Percentiles rank a stretch among this genome's conserved stretches.
phyloP scores from a whole-genome alignment of 2,797 vertebrate genomes.

The Stomatorhinus walkeri region DNA sequence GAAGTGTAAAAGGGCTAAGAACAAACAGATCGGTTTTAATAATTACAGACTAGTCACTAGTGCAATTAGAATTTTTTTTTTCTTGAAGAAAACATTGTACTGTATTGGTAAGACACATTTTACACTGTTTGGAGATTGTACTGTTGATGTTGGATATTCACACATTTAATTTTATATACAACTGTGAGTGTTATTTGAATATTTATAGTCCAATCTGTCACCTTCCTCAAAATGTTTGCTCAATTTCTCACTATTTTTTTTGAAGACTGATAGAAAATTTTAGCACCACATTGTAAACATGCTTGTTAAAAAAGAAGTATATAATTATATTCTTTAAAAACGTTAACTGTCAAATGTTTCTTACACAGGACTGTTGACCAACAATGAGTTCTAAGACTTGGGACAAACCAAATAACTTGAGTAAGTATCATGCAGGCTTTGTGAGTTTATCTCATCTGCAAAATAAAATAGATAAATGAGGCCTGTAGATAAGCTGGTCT shows the following conservation, averaged over 20 bases:
- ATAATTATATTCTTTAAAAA: not conserved
- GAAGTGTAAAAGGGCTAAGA: fast-evolving
- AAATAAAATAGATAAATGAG: not conserved
- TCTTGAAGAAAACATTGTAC: not conserved
- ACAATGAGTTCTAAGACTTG: not conserved
- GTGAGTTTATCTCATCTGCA: not conserved
- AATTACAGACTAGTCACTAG: not conserved
- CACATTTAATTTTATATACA: not conserved
- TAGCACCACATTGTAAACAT: not conserved
- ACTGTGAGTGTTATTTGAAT: not conserved
- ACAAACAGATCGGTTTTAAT: not conserved
- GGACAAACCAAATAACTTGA: not conserved
- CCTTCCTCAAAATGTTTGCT: not conserved
- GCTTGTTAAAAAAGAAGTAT: not conserved
- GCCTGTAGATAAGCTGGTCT: not conserved
- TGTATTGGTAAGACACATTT: not conserved
- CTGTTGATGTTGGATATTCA: not conserved
- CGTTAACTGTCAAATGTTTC: not conserved
- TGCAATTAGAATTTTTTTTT: not conserved
- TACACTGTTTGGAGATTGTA: not conserved
- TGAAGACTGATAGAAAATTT: not conserved
- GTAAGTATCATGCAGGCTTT: not conserved
- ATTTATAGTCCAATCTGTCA: not conserved
- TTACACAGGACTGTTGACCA: not conserved
- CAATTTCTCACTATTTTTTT: not conserved